Evolutionary conservation across 2,888 invertebrate species (phyloP).

Genomic region (Andrena haemorrhoa): DNA sequence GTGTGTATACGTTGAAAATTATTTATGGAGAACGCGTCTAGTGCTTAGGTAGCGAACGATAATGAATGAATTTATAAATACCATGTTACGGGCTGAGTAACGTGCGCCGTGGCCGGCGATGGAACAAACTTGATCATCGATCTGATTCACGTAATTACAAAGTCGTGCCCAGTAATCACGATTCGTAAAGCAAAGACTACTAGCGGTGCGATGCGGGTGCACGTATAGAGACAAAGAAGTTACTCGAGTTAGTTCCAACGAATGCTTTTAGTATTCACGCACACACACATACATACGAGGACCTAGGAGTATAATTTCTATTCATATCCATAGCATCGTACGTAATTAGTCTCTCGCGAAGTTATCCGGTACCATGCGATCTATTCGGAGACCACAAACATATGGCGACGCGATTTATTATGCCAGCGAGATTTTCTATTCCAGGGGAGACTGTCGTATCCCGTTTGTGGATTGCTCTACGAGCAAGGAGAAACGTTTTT

Average conservation of each 20-base stretch:
- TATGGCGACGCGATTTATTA: constrained; percentile 55
- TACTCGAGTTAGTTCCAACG: constrained; percentile 33
- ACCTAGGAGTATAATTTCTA: constrained; percentile 30
- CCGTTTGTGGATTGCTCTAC: background rate
- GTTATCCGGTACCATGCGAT: constrained; percentile 24
- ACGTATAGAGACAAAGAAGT: constrained; percentile 20
- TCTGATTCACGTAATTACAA: background rate
- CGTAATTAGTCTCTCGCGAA: constrained; percentile 26
- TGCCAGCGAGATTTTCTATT: constrained; percentile 29
- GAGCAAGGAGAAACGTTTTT: constrained; percentile 1
- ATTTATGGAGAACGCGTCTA: constrained; percentile 55
- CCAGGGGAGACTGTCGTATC: background rate
- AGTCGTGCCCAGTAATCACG: background rate
- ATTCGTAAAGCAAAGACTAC: constrained; percentile 11
- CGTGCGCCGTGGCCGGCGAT: background rate
- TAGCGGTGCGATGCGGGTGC: constrained; percentile 23
- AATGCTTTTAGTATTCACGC: constrained; percentile 52
- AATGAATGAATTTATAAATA: constrained; percentile 39
- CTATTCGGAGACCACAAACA: constrained; percentile 31
- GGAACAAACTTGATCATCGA: background rate
- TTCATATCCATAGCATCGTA: constrained; percentile 35
- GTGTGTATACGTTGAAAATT: constrained; percentile 58
- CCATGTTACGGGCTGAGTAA: constrained; percentile 3
- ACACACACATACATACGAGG: constrained; percentile 8
- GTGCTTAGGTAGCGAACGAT: constrained; percentile 36